Evolutionary conservation across 2,113 vertebrate genomes (phyloP), one percentile per base, ranked within the genome.

Genomic region (Oryzias javanicus): DNA sequence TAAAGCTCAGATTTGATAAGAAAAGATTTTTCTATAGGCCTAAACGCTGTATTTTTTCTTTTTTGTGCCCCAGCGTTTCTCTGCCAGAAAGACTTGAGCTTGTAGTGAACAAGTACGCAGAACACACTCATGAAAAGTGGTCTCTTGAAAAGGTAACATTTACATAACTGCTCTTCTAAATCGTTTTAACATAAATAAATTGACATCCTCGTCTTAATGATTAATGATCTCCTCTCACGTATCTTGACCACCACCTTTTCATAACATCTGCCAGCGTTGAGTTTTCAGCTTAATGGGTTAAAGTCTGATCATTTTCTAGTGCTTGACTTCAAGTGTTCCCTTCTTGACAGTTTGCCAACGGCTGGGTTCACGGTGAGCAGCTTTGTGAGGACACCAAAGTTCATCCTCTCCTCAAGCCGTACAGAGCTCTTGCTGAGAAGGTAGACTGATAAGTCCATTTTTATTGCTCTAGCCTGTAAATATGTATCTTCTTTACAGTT

Each of bases 111-210:
- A 98, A 96, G 76, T 98, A 96, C 14, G 94, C 96, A 49, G 95
- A 97, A 64, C 96, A 98, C 53, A 92, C 94, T 69, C 96, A 98
- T 51, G 96, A 98, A 82, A 98, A 94, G 60, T 98, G 96, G 96
- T 97, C 95, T 44, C 92, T 95, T 85, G 94, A 98, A 79, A 98
- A 97, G 95, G 96, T 89, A 81, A 66, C 25, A 25, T 45, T n/a
- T 29, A 22, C 44, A 13, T 42, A 42, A 55, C 58, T 49, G 41
- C 44, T 55, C 40, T 52, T 65, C n/a, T 44, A 3, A 53, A 50
- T 53, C 64, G n/a, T 50, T 14, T 19, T 49, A 14, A 67, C 52
- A 4, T 27, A 55, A 67, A 40, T 42, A 13, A 60, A 17, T 19
- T 74, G 67, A 70, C 29, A 29, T 59, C 17, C n/a, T 48, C n/a